phyloP scores from a whole-genome alignment of 2,888 invertebrate species.

The Lasiommata megera region DNA sequence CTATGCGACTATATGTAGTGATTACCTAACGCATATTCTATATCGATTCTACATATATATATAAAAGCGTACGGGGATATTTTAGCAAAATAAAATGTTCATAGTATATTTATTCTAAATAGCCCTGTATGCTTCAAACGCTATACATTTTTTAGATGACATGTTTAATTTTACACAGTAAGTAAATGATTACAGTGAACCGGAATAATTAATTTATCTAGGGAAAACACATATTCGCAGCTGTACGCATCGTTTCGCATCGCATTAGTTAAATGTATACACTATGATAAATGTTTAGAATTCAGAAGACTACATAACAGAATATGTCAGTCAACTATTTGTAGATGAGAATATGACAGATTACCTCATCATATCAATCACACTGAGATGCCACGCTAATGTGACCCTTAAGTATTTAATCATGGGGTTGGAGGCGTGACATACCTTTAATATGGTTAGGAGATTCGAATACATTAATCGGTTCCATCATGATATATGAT shows the following conservation, averaged over 20 bases:
- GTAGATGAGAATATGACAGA: background rate
- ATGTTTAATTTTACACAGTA: background rate
- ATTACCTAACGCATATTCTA: background rate
- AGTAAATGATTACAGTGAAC: background rate
- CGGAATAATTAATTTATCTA: conserved; percentile 6
- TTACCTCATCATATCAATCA: background rate
- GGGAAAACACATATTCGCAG: conserved; percentile 9
- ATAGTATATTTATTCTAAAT: background rate
- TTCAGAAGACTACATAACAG: conserved; percentile 3
- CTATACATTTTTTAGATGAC: background rate
- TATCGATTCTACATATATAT: background rate
- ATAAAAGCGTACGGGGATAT: background rate
- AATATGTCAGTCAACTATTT: background rate
- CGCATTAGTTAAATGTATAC: conserved; percentile 5
- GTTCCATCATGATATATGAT: background rate
- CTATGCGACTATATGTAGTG: conserved; percentile 2
- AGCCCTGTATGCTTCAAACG: background rate
- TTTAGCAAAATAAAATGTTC: too few relatives aligned
- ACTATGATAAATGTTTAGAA: background rate
- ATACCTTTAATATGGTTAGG: background rate
- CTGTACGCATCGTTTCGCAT: conserved; percentile 11
- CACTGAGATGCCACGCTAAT: background rate
- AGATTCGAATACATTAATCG: background rate
- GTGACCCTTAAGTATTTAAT: background rate
- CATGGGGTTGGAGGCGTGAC: background rate